Conservation (phyloP, 1,140 invertebrate species). For the Drosophila paulistorum region DNA sequence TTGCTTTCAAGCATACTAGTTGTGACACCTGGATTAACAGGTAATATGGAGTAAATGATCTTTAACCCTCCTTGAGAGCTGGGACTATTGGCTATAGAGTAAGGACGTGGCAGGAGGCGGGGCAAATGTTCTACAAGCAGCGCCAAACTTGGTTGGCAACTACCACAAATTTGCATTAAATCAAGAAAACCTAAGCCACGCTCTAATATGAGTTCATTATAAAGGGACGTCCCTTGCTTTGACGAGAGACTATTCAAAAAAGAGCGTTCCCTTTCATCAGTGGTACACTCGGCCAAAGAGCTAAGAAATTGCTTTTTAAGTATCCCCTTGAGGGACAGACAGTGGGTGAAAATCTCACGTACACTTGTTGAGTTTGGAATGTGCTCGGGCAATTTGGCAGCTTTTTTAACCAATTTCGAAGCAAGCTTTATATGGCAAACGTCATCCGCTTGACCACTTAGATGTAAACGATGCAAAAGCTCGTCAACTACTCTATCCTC, state of each 20-base stretch:
- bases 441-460: constrained; percentile 48
- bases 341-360: constrained; percentile 74
- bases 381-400: constrained; percentile 73
- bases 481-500: constrained; percentile 26
- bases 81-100: constrained; percentile 90
- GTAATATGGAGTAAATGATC: constrained; percentile 87
- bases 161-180: constrained; percentile 86
- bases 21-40: constrained; percentile 55
- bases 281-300: constrained; percentile 50
- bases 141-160: constrained; percentile 87
- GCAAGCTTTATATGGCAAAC: constrained; percentile 37
- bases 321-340: constrained; percentile 74
- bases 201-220: constrained; percentile 64
- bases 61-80: constrained; percentile 83
- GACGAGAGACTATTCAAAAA: constrained; percentile 66
- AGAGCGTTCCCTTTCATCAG: constrained; percentile 38
- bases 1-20: constrained; percentile 60
- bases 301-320: constrained; percentile 82
- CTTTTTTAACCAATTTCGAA: constrained; percentile 57
- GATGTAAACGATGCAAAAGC: constrained; percentile 47
- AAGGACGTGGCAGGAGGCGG: constrained; percentile 89
- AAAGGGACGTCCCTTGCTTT: constrained; percentile 61
- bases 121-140: constrained; percentile 89
- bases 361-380: constrained; percentile 74
- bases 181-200: constrained; percentile 84